Evolutionary conservation across 2,797 vertebrate species (phyloP).

Genomic region (Pteronotus mesoamericanus): DNA sequence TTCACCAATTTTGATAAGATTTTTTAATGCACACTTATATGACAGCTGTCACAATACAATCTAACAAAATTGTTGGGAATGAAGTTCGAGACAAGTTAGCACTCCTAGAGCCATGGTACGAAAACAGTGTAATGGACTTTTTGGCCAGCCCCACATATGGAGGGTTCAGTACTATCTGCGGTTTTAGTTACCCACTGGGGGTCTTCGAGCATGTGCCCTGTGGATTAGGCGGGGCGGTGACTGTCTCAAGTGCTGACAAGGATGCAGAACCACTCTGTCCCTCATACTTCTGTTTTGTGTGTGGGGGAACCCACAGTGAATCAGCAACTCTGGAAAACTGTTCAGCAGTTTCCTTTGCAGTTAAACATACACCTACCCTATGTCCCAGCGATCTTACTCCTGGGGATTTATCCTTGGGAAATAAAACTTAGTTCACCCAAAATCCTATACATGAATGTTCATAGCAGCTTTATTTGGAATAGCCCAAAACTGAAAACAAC

Average conservation of each 20-base stretch:
- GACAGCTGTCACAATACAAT: too few relatives aligned
- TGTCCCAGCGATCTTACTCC: background rate
- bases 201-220: background rate
- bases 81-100: too few relatives aligned
- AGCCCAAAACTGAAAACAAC: background rate
- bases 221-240: background rate
- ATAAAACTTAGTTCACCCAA: background rate
- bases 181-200: background rate
- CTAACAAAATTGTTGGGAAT: too few relatives aligned
- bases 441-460: background rate
- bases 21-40: too few relatives aligned
- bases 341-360: background rate
- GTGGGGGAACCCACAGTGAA: background rate
- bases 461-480: background rate
- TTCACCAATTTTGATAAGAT: too few relatives aligned
- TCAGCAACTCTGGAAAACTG: background rate
- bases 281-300: background rate
- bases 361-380: background rate
- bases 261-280: background rate
- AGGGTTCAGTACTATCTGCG: too few relatives aligned
- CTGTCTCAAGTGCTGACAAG: background rate
- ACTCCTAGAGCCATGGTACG: too few relatives aligned
- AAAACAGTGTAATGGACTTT: too few relatives aligned
- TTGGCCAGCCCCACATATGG: too few relatives aligned
- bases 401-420: background rate